Conservation (phyloP, 1,140 invertebrate species). For the Calephelis virginiensis region DNA sequence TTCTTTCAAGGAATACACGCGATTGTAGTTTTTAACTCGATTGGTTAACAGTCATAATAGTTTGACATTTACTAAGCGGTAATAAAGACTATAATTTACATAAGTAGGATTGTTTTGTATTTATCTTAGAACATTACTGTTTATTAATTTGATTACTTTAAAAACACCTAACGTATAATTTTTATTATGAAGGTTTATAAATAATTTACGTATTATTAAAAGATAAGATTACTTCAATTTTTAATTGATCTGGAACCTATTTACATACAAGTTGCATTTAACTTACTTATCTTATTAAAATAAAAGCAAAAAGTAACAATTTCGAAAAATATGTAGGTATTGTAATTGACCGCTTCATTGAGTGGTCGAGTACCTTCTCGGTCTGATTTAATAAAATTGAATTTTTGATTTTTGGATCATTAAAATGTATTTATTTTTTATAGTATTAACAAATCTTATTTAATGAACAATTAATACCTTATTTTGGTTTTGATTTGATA, state of each 20-base stretch:
- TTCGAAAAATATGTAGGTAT: too few species aligned
- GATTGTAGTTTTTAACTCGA: constrained; percentile 8
- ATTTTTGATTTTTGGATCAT: too few species aligned
- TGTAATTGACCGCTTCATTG: too few species aligned
- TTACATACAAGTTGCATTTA: too few species aligned
- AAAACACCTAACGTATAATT: constrained; percentile 5
- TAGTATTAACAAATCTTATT: too few species aligned
- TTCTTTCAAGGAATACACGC: constrained; percentile 4
- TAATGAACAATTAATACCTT: too few species aligned
- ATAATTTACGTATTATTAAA: not conserved
- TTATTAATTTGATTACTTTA: constrained; percentile 18
- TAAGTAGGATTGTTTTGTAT: constrained; percentile 14
- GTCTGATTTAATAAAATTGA: too few species aligned
- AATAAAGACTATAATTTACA: constrained; percentile 12
- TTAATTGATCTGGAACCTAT: not conserved
- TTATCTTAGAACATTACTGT: constrained; percentile 11
- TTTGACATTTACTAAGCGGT: not conserved
- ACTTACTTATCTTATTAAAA: too few species aligned
- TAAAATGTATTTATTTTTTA: too few species aligned
- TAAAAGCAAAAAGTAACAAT: too few species aligned
- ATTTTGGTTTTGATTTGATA: too few species aligned
- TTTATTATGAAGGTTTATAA: not conserved
- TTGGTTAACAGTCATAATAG: constrained; percentile 1
- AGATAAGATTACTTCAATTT: not conserved
- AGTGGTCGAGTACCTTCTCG: too few species aligned